Evolutionary conservation across 2,797 vertebrate genomes (phyloP), one percentile per base, ranked within the genome.

Genomic region (Mormyrops attenuatus): DNA sequence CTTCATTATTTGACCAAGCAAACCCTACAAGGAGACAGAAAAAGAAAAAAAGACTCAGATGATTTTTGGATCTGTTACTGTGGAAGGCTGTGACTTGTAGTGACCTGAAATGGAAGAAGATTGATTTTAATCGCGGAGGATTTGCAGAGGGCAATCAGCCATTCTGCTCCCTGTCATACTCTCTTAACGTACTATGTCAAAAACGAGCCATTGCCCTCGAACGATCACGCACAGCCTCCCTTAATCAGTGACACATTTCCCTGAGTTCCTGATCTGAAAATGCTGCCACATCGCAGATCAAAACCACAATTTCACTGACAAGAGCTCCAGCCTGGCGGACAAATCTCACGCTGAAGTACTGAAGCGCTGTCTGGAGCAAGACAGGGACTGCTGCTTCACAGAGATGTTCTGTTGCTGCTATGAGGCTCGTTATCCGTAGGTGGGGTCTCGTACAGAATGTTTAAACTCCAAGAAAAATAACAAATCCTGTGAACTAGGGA

Each of bases 251-350:
- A 49, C 47, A 85, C 47, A 49, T 44, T 80, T 80, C 73, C 66
- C 34, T 6, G 41, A 80, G 73, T 44, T 80, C 41, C 73, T 80
- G 73, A 44, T 80, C 73, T 41, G 73, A 80, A 80, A 41, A 80
- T 44, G 73, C 73, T 80, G 73, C 73, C 73, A 80, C 73, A 20
- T 44, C 3, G 41, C 73, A 44, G 73, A 80, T 80, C 73, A 44
- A 41, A 80, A 80, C 73, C 73, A 44, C 41, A 80, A 80, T 80
- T 80, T 80, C 73, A 80, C 73, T 41, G 73, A 80, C 73, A 80
- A 44, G 73, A 80, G 20, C 41, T 80, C 73, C 41, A 80, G 73
- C 73, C 38, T 80, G 41, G 34, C 20, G 38, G 73, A n/a, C 73
- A n/a, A 44, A 80, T 41, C 73, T 80, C 73, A 80, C 15, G 41